Percentiles rank a stretch among this genome's conserved stretches.
Conservation (phyloP, 1,140 invertebrate genomes). For the Pissodes strobi region DNA sequence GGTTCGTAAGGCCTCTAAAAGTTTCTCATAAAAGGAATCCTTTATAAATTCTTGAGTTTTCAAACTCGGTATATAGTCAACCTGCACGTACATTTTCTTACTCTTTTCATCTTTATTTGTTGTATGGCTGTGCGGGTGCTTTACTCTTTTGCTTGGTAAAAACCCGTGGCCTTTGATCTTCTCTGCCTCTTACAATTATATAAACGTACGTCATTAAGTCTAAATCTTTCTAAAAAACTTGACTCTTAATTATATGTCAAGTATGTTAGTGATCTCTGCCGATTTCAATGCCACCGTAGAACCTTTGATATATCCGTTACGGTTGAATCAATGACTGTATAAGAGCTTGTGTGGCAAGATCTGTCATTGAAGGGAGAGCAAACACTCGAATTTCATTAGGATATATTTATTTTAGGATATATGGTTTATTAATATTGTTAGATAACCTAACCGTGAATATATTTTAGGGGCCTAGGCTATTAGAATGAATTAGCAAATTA, state of each 20-base stretch:
- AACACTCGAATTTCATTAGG: background rate
- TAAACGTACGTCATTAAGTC: conserved; percentile 36
- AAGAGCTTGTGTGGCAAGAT: background rate
- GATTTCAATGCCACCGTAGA: conserved; percentile 32
- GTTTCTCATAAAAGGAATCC: conserved; percentile 32
- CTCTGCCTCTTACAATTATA: conserved; percentile 32
- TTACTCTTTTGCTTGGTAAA: conserved; percentile 19
- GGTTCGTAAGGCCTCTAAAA: conserved; percentile 25
- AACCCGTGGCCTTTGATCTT: conserved; percentile 28
- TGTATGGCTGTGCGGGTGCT: conserved; percentile 22
- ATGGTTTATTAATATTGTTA: too few relatives aligned
- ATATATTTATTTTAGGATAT: background rate
- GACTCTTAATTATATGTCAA: conserved; percentile 38
- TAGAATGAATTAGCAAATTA: too few relatives aligned
- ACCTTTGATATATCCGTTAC: conserved; percentile 14
- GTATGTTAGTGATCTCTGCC: conserved; percentile 31
- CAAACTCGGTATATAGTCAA: conserved; percentile 21
- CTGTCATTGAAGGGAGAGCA: background rate
- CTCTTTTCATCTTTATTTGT: conserved; percentile 27
- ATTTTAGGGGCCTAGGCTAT: too few relatives aligned
- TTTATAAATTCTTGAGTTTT: conserved; percentile 28
- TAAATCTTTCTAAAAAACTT: conserved; percentile 33
- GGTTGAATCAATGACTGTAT: background rate
- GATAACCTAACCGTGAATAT: too few relatives aligned
- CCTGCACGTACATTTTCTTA: conserved; percentile 28